Base-by-base conservation (phyloP, 1,140 invertebrate genomes). In the Propsilocerus akamusi region DNA sequence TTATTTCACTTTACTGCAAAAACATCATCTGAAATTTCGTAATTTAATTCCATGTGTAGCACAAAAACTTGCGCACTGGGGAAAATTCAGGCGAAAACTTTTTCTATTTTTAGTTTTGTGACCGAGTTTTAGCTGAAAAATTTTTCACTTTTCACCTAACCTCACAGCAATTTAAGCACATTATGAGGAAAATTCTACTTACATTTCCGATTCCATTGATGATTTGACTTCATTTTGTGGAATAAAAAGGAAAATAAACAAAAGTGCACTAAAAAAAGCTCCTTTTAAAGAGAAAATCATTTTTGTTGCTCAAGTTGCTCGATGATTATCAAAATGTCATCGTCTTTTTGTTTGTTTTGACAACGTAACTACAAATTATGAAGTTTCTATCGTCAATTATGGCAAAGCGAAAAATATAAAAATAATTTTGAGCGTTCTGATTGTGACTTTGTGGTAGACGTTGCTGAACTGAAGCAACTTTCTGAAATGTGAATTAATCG, bases 61-160 rank as follows among this genome's bases (percentile, higher is more conserved):
- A n/a, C n/a, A n/a, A n/a, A n/a, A 17, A 20, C 34, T 41, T 41
- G 34, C 34, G 34, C 34, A 41, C 34, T 41, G 34, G 34, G 34
- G 14, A 41, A 41, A 41, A 41, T 41, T 20, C 22, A 41, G 34
- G 34, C 34, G 34, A 41, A 41, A 41, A 41, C 10, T 41, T 17
- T 41, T 41, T 41, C 34, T 41, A 41, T 41, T 41, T 41, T 41
- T 41, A 41, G 34, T 8, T 41, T 10, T 8, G 10, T 41, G 14
- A 41, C 12, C 34, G 14, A 41, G 10, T 11, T 41, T 41, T 41
- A 20, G 5, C 17, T 10, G 17, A 41, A 17, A 41, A 41, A 20
- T 41, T 41, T 17, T 41, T 41, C 17, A 20, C n/a, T 5, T 7
- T 41, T 37, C 4, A 2, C 4, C 22, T 17, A 41, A n/a, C n/a